Evolutionary conservation across 2,888 invertebrate genomes (phyloP).

Genomic region (Calameuta pallipes): DNA sequence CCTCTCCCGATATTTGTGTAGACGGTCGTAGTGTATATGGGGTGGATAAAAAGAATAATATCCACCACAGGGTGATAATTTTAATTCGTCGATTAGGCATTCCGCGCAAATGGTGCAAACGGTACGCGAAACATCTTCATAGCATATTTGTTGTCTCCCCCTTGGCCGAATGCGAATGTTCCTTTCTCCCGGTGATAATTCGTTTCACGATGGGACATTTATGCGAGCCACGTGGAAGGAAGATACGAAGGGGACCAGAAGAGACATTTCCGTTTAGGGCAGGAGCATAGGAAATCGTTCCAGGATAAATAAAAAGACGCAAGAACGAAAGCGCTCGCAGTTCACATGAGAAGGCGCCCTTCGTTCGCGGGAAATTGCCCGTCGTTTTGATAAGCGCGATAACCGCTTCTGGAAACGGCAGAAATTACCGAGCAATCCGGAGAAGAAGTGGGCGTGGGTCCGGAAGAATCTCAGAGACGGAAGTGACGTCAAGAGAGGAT

Average conservation of each 20-base stretch:
- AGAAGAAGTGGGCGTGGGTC: background rate
- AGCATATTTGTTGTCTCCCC: background rate
- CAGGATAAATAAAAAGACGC: constrained; percentile 36
- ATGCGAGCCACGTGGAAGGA: background rate
- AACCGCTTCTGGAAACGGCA: constrained; percentile 17
- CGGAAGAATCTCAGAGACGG: background rate
- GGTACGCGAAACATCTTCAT: background rate
- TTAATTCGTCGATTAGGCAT: constrained; percentile 27
- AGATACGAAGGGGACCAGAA: constrained; percentile 15
- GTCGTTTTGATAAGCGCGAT: constrained; percentile 30
- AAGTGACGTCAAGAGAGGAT: background rate
- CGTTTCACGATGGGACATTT: background rate
- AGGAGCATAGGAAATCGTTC: constrained; percentile 41
- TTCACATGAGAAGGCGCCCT: background rate
- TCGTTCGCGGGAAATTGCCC: constrained; percentile 36
- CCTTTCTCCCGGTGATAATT: background rate
- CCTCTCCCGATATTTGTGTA: constrained; percentile 14
- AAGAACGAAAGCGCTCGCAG: constrained; percentile 33
- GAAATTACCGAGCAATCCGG: constrained; percentile 1
- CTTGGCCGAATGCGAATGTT: background rate
- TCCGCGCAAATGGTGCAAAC: constrained; percentile 5
- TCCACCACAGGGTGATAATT: constrained; percentile 44
- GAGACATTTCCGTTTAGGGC: constrained; percentile 39
- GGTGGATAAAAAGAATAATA: constrained; percentile 39
- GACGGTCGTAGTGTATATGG: background rate